Base-by-base conservation (phyloP, 2,797 vertebrate genomes). In the Chromobotia macracanthus region DNA sequence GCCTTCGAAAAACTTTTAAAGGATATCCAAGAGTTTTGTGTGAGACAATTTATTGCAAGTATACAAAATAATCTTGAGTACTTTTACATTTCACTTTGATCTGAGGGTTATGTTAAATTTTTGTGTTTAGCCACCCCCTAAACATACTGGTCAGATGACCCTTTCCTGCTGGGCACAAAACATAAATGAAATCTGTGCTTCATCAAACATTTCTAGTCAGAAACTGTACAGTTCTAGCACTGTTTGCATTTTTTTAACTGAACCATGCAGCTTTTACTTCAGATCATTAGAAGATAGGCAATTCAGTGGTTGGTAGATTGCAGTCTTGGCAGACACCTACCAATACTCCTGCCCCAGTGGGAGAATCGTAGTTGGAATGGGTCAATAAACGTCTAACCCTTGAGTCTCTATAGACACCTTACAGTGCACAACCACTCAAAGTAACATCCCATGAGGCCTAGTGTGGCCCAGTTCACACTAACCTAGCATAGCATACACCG, bases 381-480 rank as follows among this genome's bases (percentile, higher is more conserved):
- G 78, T 85, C 72, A 72, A 70, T 78, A 79, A 60, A 21, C 16
- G 25, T 38, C 73, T 18, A 18, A 72, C 18, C 35, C 28, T 56
- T 10, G 48, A 58, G 28, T 53, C 41, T 44, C 82, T 46, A 51
- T 44, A 63, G 81, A 73, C 76, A 76, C 66, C 41, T 68, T 41
- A 13, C 11, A 56, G 53, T 64, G 67, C 19, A 35, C 77, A 73
- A 44, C 50, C 1, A 21, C 46, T 50, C 31, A 68, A 19, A 55
- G 31, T 18, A 7, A 56, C 21, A 1, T 72, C 79, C 69, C 25
- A 10, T 9, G 73, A 77, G 64, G 23, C 74, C 75, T 71, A 58
- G 46, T 75, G 77, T 78, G 83, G 79, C 76, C 81, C 71, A 80
- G 82, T 78, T 80, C 75, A 78, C 51, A 70, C 23, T 79, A 63